Base-by-base conservation (phyloP, 2,888 invertebrate species). In the Rhimphoctona megacephalus region DNA sequence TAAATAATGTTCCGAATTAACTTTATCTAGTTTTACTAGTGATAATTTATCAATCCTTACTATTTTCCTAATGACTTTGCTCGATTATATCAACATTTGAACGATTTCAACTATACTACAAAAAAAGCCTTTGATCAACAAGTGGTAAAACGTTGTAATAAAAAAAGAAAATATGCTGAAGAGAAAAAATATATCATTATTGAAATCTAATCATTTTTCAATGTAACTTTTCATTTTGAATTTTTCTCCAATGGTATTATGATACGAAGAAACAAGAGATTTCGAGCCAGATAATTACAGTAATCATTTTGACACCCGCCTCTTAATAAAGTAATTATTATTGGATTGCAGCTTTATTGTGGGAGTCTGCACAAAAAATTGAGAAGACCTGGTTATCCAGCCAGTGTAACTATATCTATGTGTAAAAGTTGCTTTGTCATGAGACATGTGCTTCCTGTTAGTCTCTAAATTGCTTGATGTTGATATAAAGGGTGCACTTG, bases 391-490 rank as follows among this genome's bases (percentile, higher is more conserved):
- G 46, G 46, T 46, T 30, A 46, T 46, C 39, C 43, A 22, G 17
- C 43, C 3, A 57, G 22, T 36, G 36, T 7, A 22, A 19, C 30
- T 54, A 54, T 73, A 43, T 43, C 39, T 39, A 22, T 39, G 73
- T 43, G 30, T 30, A 43, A 74, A 4, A 67, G 80, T 72, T 14
- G 46, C 77, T 49, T 81, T 73, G 72, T 66, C 54, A 49, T 64
- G 54, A 14, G 39, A 46, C 69, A 46, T 46, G 64, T 54, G 72
- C 72, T 66, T 30, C 69, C 77, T 43, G 77, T 77, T 81, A 77
- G 66, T 72, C 69, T 43, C 54, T 81, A 66, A 85, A 85, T 85
- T 66, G 85, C 77, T 85, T 85, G 77, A 81, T 85, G 81, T 81
- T 33, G 76, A 76, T 66, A 85, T 30, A 77, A 85, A 85, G 81